phyloP scores from a whole-genome alignment of 2,113 vertebrate species.

The Coryphaenoides rupestris region DNA sequence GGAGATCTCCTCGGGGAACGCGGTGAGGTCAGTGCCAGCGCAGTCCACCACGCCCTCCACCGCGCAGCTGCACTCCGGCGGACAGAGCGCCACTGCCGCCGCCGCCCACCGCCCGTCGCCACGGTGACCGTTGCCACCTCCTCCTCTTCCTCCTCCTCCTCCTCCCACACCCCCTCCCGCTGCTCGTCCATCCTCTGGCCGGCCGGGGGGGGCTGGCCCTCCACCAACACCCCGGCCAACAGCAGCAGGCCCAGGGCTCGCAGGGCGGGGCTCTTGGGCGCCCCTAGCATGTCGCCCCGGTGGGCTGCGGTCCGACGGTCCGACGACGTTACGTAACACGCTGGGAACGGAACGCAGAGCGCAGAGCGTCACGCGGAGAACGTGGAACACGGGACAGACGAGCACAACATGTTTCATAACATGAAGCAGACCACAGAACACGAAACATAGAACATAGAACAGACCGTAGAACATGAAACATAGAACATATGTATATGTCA shows the following conservation, averaged over 20 bases:
- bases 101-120: background rate
- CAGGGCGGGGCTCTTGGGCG: slow-evolving; percentile 35
- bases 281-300: too few species aligned
- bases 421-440: too few species aligned
- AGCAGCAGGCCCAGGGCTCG: slow-evolving; percentile 64
- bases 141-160: slow-evolving; percentile 24
- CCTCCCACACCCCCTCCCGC: slow-evolving; percentile 43
- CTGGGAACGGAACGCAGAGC: too few species aligned
- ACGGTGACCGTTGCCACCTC: background rate
- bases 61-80: slow-evolving; percentile 82
- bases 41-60: slow-evolving; percentile 88
- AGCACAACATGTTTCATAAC: too few species aligned
- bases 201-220: slow-evolving; percentile 51
- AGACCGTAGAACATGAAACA: too few species aligned
- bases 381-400: too few species aligned
- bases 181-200: slow-evolving; percentile 50
- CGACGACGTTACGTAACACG: too few species aligned
- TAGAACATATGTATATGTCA: too few species aligned
- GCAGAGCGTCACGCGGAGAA: too few species aligned
- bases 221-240: slow-evolving; percentile 61
- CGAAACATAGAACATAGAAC: too few species aligned
- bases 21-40: slow-evolving; percentile 84
- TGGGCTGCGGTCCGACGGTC: slow-evolving; percentile 1
- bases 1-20: slow-evolving; percentile 82
- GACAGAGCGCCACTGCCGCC: slow-evolving; percentile 69